Percentiles rank a stretch among this genome's conserved stretches.
Conservation (phyloP, 1,140 invertebrate species). For the Meloidogyne hapla region DNA sequence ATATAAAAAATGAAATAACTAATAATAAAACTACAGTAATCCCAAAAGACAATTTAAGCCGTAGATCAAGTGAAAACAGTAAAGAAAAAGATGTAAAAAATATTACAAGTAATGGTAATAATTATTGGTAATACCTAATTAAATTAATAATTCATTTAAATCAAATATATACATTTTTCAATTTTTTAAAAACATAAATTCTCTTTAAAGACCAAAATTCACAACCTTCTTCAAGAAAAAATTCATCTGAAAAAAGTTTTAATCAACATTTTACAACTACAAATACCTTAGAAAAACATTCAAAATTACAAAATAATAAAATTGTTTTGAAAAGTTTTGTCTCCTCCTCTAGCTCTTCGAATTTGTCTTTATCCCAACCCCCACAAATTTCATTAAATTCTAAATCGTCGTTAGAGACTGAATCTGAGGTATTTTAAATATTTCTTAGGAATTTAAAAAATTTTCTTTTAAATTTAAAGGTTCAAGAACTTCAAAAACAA, state of each 20-base stretch:
- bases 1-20: neutral
- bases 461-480: neutral
- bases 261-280: neutral
- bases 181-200: neutral
- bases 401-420: neutral
- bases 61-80: neutral
- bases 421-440: neutral
- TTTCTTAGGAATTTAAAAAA: neutral
- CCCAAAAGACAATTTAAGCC: neutral
- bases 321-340: neutral
- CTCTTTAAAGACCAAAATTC: neutral
- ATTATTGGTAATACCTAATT: too few species aligned
- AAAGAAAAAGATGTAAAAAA: neutral
- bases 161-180: neutral
- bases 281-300: neutral
- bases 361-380: neutral
- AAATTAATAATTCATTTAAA: neutral
- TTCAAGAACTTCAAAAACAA: neutral
- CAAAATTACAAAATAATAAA: neutral
- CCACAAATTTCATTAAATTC: neutral
- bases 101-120: too few species aligned
- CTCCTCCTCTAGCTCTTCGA: neutral
- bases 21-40: neutral
- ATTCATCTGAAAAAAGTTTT: neutral
- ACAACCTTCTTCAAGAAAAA: neutral